A percentile compares a stretch with the other conserved stretches of the same genome.
Conservation (phyloP, 2,888 invertebrate genomes). For the Dyspetes luteomarginatus region DNA sequence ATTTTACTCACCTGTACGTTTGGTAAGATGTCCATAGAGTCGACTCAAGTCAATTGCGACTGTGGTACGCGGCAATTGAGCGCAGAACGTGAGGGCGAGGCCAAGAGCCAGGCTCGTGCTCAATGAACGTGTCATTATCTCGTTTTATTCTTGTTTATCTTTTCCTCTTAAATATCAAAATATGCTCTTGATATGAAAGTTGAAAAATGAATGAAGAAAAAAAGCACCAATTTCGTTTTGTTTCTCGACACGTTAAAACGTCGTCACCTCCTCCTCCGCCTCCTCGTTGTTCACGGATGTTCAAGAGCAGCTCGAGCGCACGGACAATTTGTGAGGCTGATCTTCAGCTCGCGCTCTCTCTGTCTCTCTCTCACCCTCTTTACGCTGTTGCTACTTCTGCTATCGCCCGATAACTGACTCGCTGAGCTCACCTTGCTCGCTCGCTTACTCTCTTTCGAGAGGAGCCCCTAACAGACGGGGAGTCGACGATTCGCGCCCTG, state of each 20-base stretch:
- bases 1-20: slow-evolving; percentile 87
- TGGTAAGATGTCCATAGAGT: slow-evolving; percentile 91
- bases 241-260: slow-evolving; percentile 23
- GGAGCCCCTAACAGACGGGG: background rate
- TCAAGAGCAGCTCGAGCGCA: background rate
- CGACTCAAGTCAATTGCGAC: slow-evolving; percentile 92
- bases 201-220: background rate
- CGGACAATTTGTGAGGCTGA: slow-evolving; percentile 5
- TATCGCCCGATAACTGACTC: slow-evolving; percentile 39
- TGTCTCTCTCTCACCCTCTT: background rate
- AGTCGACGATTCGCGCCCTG: slow-evolving; percentile 17
- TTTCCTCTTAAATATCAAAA: background rate
- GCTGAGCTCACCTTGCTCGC: background rate
- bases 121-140: slow-evolving; percentile 60
- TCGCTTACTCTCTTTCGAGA: slow-evolving; percentile 5
- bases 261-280: slow-evolving; percentile 3
- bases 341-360: background rate
- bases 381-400: slow-evolving; percentile 40
- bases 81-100: slow-evolving; percentile 84
- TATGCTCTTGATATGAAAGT: background rate
- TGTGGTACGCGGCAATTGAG: slow-evolving; percentile 87
- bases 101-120: slow-evolving; percentile 77
- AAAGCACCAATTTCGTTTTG: background rate
- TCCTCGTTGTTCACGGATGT: background rate
- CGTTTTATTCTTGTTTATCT: background rate